phyloP scores from a whole-genome alignment of 2,888 invertebrate species.

The Matsumyia berberina region DNA sequence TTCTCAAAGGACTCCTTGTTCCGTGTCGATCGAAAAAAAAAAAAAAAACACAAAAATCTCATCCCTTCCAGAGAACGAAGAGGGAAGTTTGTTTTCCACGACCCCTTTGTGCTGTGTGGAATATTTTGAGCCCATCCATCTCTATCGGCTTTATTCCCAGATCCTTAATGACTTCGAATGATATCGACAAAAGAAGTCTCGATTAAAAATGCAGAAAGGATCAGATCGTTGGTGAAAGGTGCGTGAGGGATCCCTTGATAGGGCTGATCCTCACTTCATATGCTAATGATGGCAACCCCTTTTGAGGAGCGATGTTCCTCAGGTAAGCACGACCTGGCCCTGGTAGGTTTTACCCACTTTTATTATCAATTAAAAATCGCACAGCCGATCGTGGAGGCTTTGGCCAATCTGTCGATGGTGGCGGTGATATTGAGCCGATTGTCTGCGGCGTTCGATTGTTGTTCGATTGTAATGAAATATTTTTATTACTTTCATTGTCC shows the following conservation, averaged over 20 bases:
- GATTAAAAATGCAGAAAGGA: constrained; percentile 64
- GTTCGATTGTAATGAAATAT: constrained; percentile 73
- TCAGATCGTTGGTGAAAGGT: constrained; percentile 68
- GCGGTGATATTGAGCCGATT: constrained; percentile 70
- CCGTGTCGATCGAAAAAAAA: constrained; percentile 37
- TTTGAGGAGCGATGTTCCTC: constrained; percentile 17
- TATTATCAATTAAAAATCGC: constrained; percentile 75
- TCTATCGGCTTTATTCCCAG: constrained; percentile 74
- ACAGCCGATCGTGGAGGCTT: constrained; percentile 54
- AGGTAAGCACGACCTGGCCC: constrained; percentile 31
- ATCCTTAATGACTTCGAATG: constrained; percentile 73
- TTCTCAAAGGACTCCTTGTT: constrained; percentile 36
- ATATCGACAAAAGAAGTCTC: constrained; percentile 67
- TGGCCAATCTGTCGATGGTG: constrained; percentile 54
- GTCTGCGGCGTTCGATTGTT: constrained; percentile 70
- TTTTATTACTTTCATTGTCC: constrained; percentile 72
- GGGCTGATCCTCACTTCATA: constrained; percentile 65
- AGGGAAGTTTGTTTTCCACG: constrained; percentile 72
- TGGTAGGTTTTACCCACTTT: constrained; percentile 57
- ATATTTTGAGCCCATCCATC: constrained; percentile 76
- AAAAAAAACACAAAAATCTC: constrained; percentile 57
- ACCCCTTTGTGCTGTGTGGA: constrained; percentile 58
- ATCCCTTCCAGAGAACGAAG: constrained; percentile 20
- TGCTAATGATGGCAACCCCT: constrained; percentile 69
- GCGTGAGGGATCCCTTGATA: constrained; percentile 69